Evolutionary conservation across 2,888 invertebrate genomes (phyloP), one percentile per base, ranked within the genome.

Genomic region (Melikaiella ostensackeni): DNA sequence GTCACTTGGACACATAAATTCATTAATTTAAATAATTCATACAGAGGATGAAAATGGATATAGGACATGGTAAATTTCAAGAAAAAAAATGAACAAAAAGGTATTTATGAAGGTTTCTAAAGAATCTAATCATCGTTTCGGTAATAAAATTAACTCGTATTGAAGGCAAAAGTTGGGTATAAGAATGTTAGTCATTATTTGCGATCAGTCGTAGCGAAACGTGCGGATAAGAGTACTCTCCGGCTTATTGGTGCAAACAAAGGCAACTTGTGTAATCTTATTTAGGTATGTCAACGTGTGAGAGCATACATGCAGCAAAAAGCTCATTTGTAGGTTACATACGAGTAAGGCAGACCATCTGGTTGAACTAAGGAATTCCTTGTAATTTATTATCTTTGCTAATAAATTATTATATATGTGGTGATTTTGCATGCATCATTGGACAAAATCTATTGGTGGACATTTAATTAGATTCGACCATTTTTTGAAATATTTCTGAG

Each of bases 131-230:
- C 38, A n/a, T 66, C 42, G 27, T 66, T 66, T 66, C n/a, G 66
- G 66, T 30, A 46, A 46, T 46, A 66, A 42, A 66, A 27, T 66
- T 42, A 11, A 13, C 24, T 46, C 27, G 27, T 27, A 19, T 24
- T 30, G 70, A 30, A 33, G 50, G 50, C 50, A 70, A 70, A 50
- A 70, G 50, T 70, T 19, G 27, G n/a, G n/a, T 27, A 46, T 30
- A 66, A 66, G 46, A 70, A 50, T 70, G 50, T 70, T 70, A 70
- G 70, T 70, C 70, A 70, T 70, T 70, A 70, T 70, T 70, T 70
- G 70, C 70, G 30, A 70, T 70, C 70, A 50, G 46, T 50, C 70
- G 70, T 55, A 55, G 30, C 33, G 33, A 70, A 30, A 70, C 70
- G 70, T 70, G 70, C 46, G 70, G 70, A 70, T 70, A 70, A 70